Percentiles rank a stretch among this genome's conserved stretches.
These are phyloP conservation scores for Aplysina aerophoba DNA, from an alignment of 37 sponge, comb jelly and placozoan genomes.

Conservation along the genomic window DNA sequence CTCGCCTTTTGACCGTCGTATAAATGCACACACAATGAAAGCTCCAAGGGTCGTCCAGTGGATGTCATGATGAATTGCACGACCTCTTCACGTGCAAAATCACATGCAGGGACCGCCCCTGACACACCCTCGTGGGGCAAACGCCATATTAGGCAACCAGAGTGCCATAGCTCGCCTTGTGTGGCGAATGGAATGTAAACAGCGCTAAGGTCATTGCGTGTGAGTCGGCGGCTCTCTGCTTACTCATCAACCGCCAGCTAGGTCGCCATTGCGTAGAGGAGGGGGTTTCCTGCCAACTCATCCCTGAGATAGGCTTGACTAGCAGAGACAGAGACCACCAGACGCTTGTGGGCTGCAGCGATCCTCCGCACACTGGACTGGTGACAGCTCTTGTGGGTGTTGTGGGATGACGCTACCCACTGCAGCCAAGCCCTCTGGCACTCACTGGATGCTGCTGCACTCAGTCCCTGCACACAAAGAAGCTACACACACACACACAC, in stretches of 20 bases:
- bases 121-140: conserved; percentile 2
- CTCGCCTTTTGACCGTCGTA: no score
- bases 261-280: neutral
- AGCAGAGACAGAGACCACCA: neutral
- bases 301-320: neutral
- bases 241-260: no score
- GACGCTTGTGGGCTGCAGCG: neutral
- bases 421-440: neutral
- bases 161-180: neutral
- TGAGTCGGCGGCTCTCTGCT: no score
- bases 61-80: neutral
- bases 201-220: no score
- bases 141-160: neutral
- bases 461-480: neutral
- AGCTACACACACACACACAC: conserved; percentile 17
- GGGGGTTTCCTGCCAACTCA: neutral
- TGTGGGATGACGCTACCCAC: neutral
- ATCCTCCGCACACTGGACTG: neutral
- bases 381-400: neutral
- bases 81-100: conserved; percentile 13
- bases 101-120: conserved; percentile 10
- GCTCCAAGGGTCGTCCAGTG: no score
- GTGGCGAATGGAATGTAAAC: conserved; percentile 3
- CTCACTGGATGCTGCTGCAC: neutral
- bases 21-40: no score